Base-by-base conservation (phyloP, 2,888 invertebrate genomes). In the Diabrotica balteata region DNA sequence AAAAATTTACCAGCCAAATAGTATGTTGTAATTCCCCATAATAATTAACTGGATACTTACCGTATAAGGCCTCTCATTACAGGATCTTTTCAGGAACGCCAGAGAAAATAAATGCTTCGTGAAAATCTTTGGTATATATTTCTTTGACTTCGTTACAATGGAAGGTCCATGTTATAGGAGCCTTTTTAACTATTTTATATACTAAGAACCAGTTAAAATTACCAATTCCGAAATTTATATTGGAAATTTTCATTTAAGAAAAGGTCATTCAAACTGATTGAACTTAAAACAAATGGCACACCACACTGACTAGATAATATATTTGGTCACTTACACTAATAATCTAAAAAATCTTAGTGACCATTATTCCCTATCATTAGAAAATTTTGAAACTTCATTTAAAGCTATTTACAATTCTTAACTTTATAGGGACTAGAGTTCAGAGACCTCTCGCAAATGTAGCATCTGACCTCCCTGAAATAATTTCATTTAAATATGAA, bases 121-220 rank as follows among this genome's bases (percentile, higher is more conserved):
- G 58, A 63, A 63, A 64, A 64, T 59, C 59, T 64, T 64, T 64
- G 64, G 64, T 64, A 64, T 64, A 64, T 64, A 57, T 63, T 11
- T 64, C 43, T 54, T 51, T 43, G 54, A 55, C 47, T 54, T 51
- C 57, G 17, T 32, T 64, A 64, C 64, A 64, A 42, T 57, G 17
- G 43, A 63, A 8, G 46, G 57, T 55, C 54, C 47, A 9, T 44
- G 55, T 32, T 44, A 63, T 50, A 59, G 53, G 43, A 53, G 10
- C n/a, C 54, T 57, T 17, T 44, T 57, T 57, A 57, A 32, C 32
- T 32, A 32, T 32, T 32, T 32, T 32, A 32, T 32, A 32, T 32
- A 32, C 32, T 32, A 32, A 32, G 32, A 32, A 32, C 45, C 45
- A 57, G 43, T 42, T 43, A 54, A 54, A 54, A n/a, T 7, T 54